Evolutionary conservation across 2,888 invertebrate genomes (phyloP).

Genomic region (Adelphocoris suturalis): DNA sequence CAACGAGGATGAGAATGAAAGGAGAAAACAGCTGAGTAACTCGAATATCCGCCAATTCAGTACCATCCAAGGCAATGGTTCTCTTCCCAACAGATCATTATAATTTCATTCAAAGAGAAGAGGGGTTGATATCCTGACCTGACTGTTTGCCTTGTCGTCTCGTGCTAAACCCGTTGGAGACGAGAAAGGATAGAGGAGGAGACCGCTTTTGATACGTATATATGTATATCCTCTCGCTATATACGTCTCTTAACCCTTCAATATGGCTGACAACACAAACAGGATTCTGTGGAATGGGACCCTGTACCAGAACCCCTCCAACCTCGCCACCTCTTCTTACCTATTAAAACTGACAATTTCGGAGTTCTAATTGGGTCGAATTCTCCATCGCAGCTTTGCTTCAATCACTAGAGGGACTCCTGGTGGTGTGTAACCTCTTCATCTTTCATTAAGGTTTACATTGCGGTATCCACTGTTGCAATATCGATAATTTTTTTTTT

Average conservation of each 20-base stretch:
- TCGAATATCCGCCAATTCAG: no score
- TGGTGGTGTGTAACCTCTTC: no score
- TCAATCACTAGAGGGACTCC: no score
- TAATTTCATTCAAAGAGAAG: not conserved
- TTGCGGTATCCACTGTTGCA: no score
- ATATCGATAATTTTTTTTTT: no score
- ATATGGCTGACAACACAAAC: slow-evolving; percentile 17
- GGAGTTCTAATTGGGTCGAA: slow-evolving; percentile 3
- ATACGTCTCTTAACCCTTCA: not conserved
- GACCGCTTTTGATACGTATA: not conserved
- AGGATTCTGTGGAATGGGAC: not conserved
- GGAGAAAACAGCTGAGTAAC: no score
- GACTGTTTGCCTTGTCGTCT: not conserved
- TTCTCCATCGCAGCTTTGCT: no score
- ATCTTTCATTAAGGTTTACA: no score
- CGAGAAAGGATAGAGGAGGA: not conserved
- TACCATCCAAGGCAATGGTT: not conserved
- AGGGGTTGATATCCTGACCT: not conserved
- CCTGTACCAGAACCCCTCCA: no score
- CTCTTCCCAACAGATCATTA: not conserved
- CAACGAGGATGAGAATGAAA: no score
- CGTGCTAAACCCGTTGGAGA: not conserved
- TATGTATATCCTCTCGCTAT: not conserved
- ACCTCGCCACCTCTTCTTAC: no score
- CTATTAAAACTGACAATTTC: not conserved